These are phyloP conservation scores for Spinus olivaceus DNA, from an alignment of 2,797 vertebrate species.

Conservation along the genomic window DNA sequence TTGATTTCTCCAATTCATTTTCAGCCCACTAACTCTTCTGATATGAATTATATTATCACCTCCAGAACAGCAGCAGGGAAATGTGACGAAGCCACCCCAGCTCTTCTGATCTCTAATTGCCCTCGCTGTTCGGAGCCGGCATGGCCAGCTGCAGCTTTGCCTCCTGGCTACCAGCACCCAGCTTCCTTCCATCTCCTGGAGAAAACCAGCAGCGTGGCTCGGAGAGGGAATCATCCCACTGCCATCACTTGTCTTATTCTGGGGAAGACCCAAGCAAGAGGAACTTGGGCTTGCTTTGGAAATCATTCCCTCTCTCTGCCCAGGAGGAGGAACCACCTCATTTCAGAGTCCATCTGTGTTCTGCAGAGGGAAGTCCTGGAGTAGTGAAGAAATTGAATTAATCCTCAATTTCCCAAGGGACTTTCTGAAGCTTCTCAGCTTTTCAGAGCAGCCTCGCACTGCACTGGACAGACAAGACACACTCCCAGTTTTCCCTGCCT, in stretches of 20 bases:
- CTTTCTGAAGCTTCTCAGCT: not conserved
- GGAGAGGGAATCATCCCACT: not conserved
- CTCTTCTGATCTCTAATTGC: constrained; percentile 60
- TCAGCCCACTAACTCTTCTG: constrained; percentile 83
- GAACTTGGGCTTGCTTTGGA: not conserved
- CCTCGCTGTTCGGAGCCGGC: not conserved
- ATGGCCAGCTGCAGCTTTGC: constrained; percentile 23
- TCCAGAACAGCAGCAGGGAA: constrained; percentile 67
- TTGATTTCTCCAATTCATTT: constrained; percentile 94
- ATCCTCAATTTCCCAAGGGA: not conserved
- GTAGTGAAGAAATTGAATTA: not conserved
- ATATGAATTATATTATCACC: constrained; percentile 76
- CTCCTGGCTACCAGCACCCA: constrained; percentile 21
- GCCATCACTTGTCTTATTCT: rapidly evolving
- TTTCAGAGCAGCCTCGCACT: not conserved
- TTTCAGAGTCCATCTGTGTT: not conserved
- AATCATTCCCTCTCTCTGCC: not conserved
- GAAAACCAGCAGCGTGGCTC: not conserved
- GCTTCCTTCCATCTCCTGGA: not conserved
- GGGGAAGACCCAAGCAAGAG: not conserved
- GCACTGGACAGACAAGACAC: not conserved
- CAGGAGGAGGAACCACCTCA: not conserved
- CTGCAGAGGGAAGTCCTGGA: not conserved
- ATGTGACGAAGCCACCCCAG: constrained; percentile 55
- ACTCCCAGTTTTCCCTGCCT: not conserved